These are phyloP conservation scores for Achroia grisella DNA, from an alignment of 1,140 invertebrate genomes.

Conservation along the genomic window DNA sequence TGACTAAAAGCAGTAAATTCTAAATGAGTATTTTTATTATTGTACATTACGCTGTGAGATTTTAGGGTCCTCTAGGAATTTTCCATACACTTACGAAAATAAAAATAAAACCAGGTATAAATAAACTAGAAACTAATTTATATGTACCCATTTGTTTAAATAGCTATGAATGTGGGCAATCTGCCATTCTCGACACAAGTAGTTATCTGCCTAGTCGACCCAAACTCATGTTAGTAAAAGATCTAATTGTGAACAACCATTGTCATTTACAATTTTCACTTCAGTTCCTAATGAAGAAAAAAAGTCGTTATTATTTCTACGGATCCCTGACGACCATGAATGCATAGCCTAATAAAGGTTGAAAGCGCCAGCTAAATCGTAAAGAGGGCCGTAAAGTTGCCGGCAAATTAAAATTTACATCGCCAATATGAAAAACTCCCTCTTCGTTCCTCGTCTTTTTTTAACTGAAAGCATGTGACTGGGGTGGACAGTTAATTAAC, in stretches of 20 bases:
- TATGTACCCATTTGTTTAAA: background rate
- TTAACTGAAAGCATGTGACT: slow-evolving; percentile 47
- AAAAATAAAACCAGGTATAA: too few relatives aligned
- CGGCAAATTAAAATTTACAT: slow-evolving; percentile 69
- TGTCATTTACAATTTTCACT: background rate
- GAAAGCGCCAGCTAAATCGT: slow-evolving; percentile 59
- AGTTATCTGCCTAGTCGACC: background rate
- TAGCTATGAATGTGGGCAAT: background rate
- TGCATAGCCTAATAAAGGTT: slow-evolving; percentile 59
- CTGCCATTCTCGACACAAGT: background rate
- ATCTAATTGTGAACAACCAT: too few relatives aligned
- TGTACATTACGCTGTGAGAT: slow-evolving; percentile 23
- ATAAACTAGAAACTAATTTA: too few relatives aligned
- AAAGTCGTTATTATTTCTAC: slow-evolving; percentile 13
- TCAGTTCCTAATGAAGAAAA: background rate
- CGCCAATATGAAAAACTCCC: slow-evolving; percentile 65
- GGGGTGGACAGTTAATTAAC: slow-evolving; percentile 63
- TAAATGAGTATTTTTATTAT: slow-evolving; percentile 45
- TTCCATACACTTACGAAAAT: background rate
- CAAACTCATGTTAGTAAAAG: too few relatives aligned
- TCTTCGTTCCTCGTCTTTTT: slow-evolving; percentile 55
- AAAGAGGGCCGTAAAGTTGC: slow-evolving; percentile 66
- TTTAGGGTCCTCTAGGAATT: slow-evolving; percentile 14
- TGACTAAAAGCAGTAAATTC: slow-evolving; percentile 39
- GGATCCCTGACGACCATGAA: slow-evolving; percentile 29